These are phyloP conservation scores for Rhynchomys soricoides DNA, from an alignment of 2,113 vertebrate genomes.

Conservation along the genomic window DNA sequence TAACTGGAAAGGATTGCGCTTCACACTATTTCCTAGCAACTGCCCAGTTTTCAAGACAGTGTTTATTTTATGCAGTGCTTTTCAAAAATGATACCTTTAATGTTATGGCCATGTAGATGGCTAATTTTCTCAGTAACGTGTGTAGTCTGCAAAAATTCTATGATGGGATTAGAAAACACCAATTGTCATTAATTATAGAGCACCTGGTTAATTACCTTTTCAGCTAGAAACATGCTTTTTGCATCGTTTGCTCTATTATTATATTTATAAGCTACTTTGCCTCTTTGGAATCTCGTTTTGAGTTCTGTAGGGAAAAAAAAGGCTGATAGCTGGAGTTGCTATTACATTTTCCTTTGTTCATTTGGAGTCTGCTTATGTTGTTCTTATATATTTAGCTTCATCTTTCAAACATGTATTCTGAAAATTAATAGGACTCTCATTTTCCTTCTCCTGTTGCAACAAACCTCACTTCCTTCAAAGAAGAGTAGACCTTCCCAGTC, in stretches of 20 bases:
- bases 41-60: slow-evolving; percentile 62
- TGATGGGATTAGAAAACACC: slow-evolving; percentile 28
- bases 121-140: slow-evolving; percentile 58
- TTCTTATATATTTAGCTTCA: not conserved
- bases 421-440: not conserved
- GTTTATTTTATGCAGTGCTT: slow-evolving; percentile 67
- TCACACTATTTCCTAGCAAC: slow-evolving; percentile 74
- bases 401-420: slow-evolving; percentile 2
- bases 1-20: slow-evolving; percentile 62
- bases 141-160: not conserved
- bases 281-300: slow-evolving; percentile 53
- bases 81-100: slow-evolving; percentile 58
- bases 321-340: not conserved
- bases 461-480: slow-evolving; percentile 22
- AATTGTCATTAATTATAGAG: slow-evolving; percentile 41
- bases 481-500: slow-evolving; percentile 22
- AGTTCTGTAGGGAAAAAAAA: slow-evolving; percentile 11
- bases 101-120: slow-evolving; percentile 47
- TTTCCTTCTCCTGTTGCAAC: not conserved
- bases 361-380: not conserved
- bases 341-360: not conserved
- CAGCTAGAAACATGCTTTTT: slow-evolving; percentile 40
- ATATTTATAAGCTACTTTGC: slow-evolving; percentile 34
- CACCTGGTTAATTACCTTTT: slow-evolving; percentile 48
- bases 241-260: not conserved